Conservation (phyloP, 2,888 invertebrate species). For the Biston stratarius region DNA sequence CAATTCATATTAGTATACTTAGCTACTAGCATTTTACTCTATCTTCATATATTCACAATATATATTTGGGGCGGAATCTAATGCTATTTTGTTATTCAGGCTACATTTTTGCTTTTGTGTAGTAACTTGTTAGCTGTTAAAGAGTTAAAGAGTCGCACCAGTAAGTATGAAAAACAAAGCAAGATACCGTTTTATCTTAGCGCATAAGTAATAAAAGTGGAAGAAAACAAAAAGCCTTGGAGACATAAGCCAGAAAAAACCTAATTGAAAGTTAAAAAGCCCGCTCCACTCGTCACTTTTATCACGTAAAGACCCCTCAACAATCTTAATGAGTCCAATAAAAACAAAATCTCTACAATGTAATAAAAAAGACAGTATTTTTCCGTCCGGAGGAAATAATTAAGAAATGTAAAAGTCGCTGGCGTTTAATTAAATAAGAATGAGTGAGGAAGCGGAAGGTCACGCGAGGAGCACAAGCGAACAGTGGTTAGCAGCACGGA, state of each 20-base stretch:
- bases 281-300: constrained; percentile 20
- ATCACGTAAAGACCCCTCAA: constrained; percentile 29
- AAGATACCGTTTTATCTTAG: not conserved
- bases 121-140: too few species aligned
- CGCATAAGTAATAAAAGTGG: not conserved
- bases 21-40: too few species aligned
- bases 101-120: too few species aligned
- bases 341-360: constrained; percentile 40
- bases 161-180: not conserved
- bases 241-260: constrained; percentile 3
- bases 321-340: constrained; percentile 35
- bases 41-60: too few species aligned
- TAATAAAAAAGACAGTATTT: constrained; percentile 47
- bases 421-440: constrained; percentile 76
- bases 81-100: too few species aligned
- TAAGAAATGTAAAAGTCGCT: constrained; percentile 68
- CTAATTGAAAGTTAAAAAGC: constrained; percentile 19
- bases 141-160: too few species aligned
- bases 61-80: too few species aligned
- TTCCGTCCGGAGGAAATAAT: constrained; percentile 73
- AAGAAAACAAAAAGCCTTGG: not conserved
- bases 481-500: too few species aligned
- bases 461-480: constrained; percentile 57
- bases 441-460: constrained; percentile 72
- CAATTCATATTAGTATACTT: too few species aligned